These are phyloP conservation scores for Paradisaea rubra DNA, from an alignment of 2,113 vertebrate species.

Conservation along the genomic window DNA sequence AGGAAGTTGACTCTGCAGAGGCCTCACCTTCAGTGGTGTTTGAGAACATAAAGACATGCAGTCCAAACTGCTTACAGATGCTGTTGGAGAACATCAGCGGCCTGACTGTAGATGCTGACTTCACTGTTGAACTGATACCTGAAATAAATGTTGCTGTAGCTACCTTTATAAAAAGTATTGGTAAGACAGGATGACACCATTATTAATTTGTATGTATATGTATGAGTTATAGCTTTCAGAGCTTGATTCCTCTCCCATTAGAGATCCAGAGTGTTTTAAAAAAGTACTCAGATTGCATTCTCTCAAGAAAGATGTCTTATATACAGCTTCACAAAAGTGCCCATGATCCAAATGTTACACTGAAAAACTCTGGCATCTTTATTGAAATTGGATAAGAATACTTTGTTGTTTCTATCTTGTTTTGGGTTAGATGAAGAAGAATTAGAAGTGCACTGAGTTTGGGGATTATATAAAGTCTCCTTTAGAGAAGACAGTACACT, in stretches of 20 bases:
- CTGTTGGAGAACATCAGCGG: conserved; percentile 76
- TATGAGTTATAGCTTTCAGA: not conserved
- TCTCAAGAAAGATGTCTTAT: not conserved
- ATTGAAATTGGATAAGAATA: not conserved
- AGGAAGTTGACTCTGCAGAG: not conserved
- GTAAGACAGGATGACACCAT: conserved; percentile 58
- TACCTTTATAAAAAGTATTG: conserved; percentile 68
- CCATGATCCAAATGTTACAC: not conserved
- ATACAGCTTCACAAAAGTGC: not conserved
- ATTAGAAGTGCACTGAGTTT: not conserved
- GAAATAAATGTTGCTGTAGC: conserved; percentile 70
- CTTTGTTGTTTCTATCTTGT: not conserved
- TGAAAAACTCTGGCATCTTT: not conserved
- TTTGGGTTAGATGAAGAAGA: not conserved
- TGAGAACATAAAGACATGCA: conserved; percentile 61
- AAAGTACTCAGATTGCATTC: not conserved
- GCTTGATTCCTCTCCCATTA: not conserved
- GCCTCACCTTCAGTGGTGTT: conserved; percentile 62
- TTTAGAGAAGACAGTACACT: not conserved
- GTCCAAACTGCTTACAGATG: conserved; percentile 43
- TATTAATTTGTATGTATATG: not conserved
- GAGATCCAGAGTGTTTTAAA: not conserved
- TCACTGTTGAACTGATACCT: conserved; percentile 75
- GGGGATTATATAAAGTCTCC: not conserved
- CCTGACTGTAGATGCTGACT: conserved; percentile 21